Percentiles rank a stretch among this genome's conserved stretches.
These are phyloP conservation scores for Garrulus glandarius DNA, from an alignment of 2,797 vertebrate species.

Conservation along the genomic window DNA sequence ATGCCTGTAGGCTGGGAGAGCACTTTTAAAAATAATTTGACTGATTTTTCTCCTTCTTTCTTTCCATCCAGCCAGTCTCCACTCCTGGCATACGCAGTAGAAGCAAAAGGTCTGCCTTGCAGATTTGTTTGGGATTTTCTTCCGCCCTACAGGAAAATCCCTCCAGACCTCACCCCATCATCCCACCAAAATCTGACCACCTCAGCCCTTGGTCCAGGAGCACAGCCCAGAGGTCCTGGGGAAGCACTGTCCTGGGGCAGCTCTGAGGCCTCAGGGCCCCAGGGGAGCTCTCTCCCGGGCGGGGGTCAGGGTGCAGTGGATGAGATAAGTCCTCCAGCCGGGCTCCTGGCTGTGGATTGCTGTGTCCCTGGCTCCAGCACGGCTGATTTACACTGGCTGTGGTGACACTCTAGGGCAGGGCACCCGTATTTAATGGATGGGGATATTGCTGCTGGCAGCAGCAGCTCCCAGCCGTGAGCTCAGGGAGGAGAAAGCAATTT, in stretches of 20 bases:
- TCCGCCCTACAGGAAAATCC: background rate
- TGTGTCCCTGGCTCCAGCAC: background rate
- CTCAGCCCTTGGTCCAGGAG: background rate
- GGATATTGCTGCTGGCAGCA: background rate
- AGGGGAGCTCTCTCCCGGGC: background rate
- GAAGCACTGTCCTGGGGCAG: background rate
- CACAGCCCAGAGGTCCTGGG: background rate
- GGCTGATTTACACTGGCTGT: background rate
- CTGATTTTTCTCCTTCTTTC: background rate
- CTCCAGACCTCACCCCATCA: background rate
- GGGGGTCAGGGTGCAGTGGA: background rate
- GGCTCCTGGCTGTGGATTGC: background rate
- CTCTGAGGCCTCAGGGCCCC: background rate
- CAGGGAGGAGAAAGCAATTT: background rate
- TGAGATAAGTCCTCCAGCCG: background rate
- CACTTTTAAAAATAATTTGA: background rate
- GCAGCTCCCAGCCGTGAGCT: background rate
- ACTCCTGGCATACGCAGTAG: background rate
- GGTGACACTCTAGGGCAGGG: background rate
- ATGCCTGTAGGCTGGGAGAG: conserved; percentile 1
- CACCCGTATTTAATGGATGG: background rate
- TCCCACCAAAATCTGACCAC: rapidly evolving
- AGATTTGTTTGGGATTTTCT: background rate
- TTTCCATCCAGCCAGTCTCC: background rate
- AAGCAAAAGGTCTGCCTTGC: background rate